A percentile compares a stretch with the other conserved stretches of the same genome.
phyloP scores from a whole-genome alignment of 2,113 vertebrate genomes.

The Chaetorhynchus papuensis region DNA sequence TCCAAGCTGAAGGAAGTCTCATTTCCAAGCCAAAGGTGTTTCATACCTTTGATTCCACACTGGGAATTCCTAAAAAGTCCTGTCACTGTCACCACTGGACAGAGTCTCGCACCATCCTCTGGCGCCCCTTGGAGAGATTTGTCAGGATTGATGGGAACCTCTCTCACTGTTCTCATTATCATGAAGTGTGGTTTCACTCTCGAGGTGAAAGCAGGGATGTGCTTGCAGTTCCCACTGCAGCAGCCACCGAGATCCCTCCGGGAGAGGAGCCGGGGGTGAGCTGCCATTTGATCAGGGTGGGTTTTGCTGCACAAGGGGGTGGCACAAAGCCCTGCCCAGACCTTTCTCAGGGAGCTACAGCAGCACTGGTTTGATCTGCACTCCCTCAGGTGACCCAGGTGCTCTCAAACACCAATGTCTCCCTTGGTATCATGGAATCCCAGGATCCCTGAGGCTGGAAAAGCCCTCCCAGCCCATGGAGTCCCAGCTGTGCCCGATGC shows the following conservation, averaged over 20 bases:
- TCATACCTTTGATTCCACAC: background rate
- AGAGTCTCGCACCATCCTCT: background rate
- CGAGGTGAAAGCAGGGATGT: background rate
- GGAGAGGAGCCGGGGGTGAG: background rate
- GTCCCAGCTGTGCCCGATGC: background rate
- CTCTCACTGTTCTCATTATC: background rate
- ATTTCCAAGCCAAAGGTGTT: background rate
- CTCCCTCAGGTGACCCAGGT: background rate
- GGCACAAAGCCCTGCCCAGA: background rate
- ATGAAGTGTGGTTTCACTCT: background rate
- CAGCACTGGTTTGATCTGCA: background rate
- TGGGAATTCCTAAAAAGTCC: background rate
- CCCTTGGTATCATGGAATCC: rapidly evolving
- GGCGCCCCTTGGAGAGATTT: background rate
- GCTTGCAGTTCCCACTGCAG: background rate
- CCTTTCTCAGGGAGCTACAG: background rate
- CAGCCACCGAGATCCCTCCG: background rate
- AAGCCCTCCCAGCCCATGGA: background rate
- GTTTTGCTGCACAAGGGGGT: too few species aligned
- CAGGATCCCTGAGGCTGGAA: background rate
- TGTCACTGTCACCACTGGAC: background rate
- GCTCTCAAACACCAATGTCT: background rate
- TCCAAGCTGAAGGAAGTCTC: background rate
- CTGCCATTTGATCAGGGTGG: rapidly evolving
- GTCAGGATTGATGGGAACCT: background rate